Base-by-base conservation (phyloP, 2,888 invertebrate genomes). In the Hyalella azteca region DNA sequence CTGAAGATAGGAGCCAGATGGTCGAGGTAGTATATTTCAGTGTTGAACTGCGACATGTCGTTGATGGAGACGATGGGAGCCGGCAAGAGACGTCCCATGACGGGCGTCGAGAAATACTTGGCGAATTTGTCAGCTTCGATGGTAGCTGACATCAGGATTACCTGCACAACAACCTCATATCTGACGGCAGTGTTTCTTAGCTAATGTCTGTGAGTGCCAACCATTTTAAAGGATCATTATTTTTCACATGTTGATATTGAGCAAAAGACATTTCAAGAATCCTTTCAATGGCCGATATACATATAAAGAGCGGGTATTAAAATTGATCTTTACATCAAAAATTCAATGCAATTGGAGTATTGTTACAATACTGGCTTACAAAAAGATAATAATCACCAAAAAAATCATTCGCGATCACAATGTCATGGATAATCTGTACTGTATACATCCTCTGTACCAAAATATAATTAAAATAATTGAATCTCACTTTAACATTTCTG, bases 131-230 rank as follows among this genome's bases (percentile, higher is more conserved):
- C 88, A 0, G 92, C 91, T 86, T 96, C 92, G 86, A 97, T 93
- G 1, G 98, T 97, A 0, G 98, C 98, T 0, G 97, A 97, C 97
- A 98, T 98, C 2, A 98, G 89, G 77, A 98, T 90, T 0, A 94
- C 88, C 91, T 91, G 86, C 59, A 54, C 54, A 54, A 4, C 49
- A 49, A 22, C 22, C 49, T 4, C 3, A 49, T 13, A 49, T 49
- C 15, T 15, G 15, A 9, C 45, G n/a, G n/a, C n/a, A n/a, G n/a
- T n/a, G n/a, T n/a, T n/a, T n/a, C n/a, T n/a, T n/a, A n/a, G n/a
- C n/a, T n/a, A n/a, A n/a, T n/a, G n/a, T n/a, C n/a, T n/a, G n/a
- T n/a, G n/a, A n/a, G n/a, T n/a, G n/a, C n/a, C n/a, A n/a, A n/a
- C n/a, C n/a, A n/a, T n/a, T n/a, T n/a, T n/a, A n/a, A n/a, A n/a